Evolutionary conservation across 2,888 invertebrate species (phyloP).

Genomic region (Cephus sareptanus): DNA sequence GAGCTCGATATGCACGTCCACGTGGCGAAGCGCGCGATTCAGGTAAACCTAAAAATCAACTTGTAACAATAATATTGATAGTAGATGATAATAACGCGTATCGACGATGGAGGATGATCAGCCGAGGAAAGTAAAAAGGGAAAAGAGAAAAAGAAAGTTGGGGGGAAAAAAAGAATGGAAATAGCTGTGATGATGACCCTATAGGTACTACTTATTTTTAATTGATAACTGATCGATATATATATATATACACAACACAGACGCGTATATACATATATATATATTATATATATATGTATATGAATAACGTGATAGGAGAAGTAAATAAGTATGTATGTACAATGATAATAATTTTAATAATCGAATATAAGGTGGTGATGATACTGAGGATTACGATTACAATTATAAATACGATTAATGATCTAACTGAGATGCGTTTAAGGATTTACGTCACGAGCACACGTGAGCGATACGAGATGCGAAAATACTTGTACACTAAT

Average conservation of each 20-base stretch:
- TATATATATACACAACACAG: constrained; percentile 26
- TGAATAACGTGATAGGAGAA: constrained; percentile 20
- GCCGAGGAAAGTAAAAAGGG: neutral
- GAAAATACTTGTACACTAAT: too few relatives aligned
- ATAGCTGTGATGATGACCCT: constrained; percentile 63
- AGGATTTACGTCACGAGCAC: too few relatives aligned
- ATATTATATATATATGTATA: constrained; percentile 31
- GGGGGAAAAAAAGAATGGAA: constrained; percentile 26
- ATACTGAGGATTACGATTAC: constrained; percentile 12
- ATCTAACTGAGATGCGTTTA: too few relatives aligned
- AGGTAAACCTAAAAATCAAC: too few relatives aligned
- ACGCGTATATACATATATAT: constrained; percentile 10
- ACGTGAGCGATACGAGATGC: too few relatives aligned
- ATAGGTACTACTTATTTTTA: constrained; percentile 61
- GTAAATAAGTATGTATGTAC: constrained; percentile 23
- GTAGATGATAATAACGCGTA: too few relatives aligned
- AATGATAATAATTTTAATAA: constrained; percentile 43
- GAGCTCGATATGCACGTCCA: too few relatives aligned
- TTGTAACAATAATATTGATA: too few relatives aligned
- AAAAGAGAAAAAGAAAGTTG: constrained; percentile 6
- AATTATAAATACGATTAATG: constrained; percentile 6
- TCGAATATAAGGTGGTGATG: constrained; percentile 24
- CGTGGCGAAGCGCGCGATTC: too few relatives aligned
- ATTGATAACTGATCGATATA: constrained; percentile 40
- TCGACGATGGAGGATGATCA: neutral